Evolutionary conservation across 2,797 vertebrate genomes (phyloP), one percentile per base, ranked within the genome.

Genomic region (Sebastes diaconus): DNA sequence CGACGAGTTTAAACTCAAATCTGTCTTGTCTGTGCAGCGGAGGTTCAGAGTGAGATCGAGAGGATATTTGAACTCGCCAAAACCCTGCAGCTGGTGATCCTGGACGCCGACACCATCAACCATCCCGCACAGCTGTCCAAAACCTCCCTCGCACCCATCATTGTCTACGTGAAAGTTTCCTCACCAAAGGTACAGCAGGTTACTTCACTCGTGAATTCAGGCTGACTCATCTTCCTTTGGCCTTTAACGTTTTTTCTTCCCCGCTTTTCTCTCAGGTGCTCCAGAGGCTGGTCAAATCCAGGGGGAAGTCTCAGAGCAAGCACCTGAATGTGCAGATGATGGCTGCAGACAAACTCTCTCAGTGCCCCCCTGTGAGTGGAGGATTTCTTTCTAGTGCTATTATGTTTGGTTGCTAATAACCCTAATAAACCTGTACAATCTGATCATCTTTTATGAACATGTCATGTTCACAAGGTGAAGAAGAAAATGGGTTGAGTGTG

Each of bases 291-390:
- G 95, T 99, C 92, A 99, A 99, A 84, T 99, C 98, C 87, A 95
- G 98, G n/a, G 98, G 98, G 58, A 99, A 99, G 93, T 99, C 98
- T 9, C 98, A 99, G 94, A 97, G 97, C 95, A 99, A 99, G 87
- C 98, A 99, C 87, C 96, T 99, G 87, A 99, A 98, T 0, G 98
- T 99, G 75, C 98, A 99, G 95, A 96, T 99, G 97, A 98, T 99
- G 97, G 98, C 98, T 1, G 96, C 97, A 0, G 98, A 99, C 89
- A 99, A 99, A 87, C 95, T 99, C 91, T 95, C 97, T 87, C 98
- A 99, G 94, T 99, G 98, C 84, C 97, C 98, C 73, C 97, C 97
- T 7, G 98, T 99, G 94, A 97, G 98, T 94, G 34, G 46, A 71
- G 10, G 3, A 8, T 54, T 32, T 36, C 7, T 29, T 22, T 32